These are phyloP conservation scores for Apostichopus leukothele DNA, from an alignment of 53 echinoderm and acorn worm species.

Conservation along the genomic window DNA sequence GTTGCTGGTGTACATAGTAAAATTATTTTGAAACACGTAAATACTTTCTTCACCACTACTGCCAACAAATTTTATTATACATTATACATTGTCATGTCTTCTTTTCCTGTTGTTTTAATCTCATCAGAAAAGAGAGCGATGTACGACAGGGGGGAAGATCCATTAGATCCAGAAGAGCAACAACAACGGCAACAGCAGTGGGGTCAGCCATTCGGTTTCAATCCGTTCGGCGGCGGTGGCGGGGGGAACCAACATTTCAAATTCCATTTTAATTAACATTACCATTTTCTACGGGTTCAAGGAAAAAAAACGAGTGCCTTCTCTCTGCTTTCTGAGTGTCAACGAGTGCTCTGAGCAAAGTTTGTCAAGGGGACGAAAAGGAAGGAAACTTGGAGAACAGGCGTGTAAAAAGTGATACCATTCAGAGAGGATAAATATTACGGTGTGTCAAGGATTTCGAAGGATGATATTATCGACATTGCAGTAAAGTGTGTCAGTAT, in stretches of 20 bases:
- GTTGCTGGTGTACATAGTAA: too few species aligned
- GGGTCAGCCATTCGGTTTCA: slow-evolving; percentile 92
- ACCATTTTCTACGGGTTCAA: background rate
- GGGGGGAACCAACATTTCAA: slow-evolving; percentile 65
- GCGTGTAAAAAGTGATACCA: too few species aligned
- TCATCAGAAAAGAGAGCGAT: slow-evolving; percentile 83
- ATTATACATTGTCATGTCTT: background rate
- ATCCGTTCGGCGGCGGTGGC: slow-evolving; percentile 82
- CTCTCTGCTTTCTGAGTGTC: background rate
- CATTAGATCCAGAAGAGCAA: slow-evolving; percentile 89
- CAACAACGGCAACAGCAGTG: slow-evolving; percentile 70
- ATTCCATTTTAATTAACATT: slow-evolving; percentile 29
- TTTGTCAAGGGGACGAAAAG: too few species aligned
- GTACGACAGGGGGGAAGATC: slow-evolving; percentile 91
- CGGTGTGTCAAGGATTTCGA: too few species aligned
- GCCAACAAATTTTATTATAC: background rate
- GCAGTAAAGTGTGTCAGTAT: too few species aligned
- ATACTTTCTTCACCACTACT: background rate
- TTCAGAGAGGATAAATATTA: too few species aligned
- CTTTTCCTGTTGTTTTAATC: background rate
- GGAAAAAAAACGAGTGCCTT: background rate
- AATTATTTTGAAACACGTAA: too few species aligned
- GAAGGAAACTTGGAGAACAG: too few species aligned
- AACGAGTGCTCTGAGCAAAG: too few species aligned
- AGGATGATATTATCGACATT: too few species aligned